phyloP scores from a whole-genome alignment of 2,113 vertebrate genomes.

The Oreochromis aureus region DNA sequence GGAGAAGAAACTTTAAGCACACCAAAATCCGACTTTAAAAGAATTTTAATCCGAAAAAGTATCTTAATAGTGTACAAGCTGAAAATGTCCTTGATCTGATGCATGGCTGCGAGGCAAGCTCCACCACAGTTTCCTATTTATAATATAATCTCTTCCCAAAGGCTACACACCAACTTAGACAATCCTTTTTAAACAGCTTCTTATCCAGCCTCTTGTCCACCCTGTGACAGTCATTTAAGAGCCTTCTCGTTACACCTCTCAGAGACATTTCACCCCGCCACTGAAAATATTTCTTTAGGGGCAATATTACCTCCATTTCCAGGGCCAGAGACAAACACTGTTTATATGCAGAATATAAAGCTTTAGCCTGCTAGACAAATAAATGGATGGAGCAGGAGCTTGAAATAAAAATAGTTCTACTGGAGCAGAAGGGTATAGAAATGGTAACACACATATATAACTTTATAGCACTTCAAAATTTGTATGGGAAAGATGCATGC shows the following conservation, averaged over 20 bases:
- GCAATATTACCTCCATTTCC: background rate
- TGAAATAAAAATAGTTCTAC: background rate
- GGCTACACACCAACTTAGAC: constrained; percentile 38
- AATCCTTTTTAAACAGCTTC: constrained; percentile 26
- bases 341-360: background rate
- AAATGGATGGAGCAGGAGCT: background rate
- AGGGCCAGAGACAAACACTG: background rate
- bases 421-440: background rate
- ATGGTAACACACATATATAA: background rate
- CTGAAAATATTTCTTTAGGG: background rate
- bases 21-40: constrained; percentile 28
- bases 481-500: background rate
- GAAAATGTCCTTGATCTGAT: constrained; percentile 41
- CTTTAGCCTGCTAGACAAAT: background rate
- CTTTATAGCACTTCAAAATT: background rate
- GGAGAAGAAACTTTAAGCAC: background rate
- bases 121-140: constrained; percentile 28
- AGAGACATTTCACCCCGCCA: background rate
- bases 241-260: background rate
- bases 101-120: constrained; percentile 31
- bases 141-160: constrained; percentile 39
- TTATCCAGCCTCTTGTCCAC: constrained; percentile 34
- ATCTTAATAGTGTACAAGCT: constrained; percentile 31
- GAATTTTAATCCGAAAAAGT: constrained; percentile 30
- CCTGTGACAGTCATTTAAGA: constrained; percentile 11